Evolutionary conservation across 2,888 invertebrate genomes (phyloP), one percentile per base, ranked within the genome.

Genomic region (Priocnemis perturbator): DNA sequence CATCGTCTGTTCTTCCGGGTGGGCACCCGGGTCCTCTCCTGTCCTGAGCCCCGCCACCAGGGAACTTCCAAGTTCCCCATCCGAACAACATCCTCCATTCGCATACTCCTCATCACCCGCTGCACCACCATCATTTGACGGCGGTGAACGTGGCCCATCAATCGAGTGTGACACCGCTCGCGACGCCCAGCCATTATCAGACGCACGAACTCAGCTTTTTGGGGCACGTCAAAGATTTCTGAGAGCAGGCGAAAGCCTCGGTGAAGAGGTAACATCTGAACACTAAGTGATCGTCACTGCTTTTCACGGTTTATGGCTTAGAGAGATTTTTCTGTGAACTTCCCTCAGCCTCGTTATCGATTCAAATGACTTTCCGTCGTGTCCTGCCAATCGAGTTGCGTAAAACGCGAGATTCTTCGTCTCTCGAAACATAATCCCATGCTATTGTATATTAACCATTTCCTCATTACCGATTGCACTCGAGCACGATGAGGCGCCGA

Each of bases 11-110:
- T 81, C 85, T 88, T 71, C 85, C 86, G 37, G 86, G 86, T 50
- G 88, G 88, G 56, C 89, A 89, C 81, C 85, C 89, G 45, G 88
- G 88, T 66, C 81, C 86, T 26, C 88, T 88, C 76, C 83, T 89
- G 76, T 90, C 90, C 89, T 90, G 90, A 90, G 90, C 88, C 86
- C 87, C 89, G 88, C 88, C 88, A 86, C 86, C 88, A 75, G 89
- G 89, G 89, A 89, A 88, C 88, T 86, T 88, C 60, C 87, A 89
- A 68, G 88, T 88, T 89, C 88, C 89, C 89, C 86, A 88, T 73
- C 86, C 88, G n/a, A 88, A 87, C 71, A 88, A 87, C 72, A 82
- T 89, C 68, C 85, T 89, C 71, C 89, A 88, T 60, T 81, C 87
- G 52, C 88, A 87, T 75, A 83, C 83, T 69, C 75, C 86, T 67